Evolutionary conservation across 2,113 vertebrate species (phyloP), one percentile per base, ranked within the genome.

Genomic region (Odontophorus gujanensis): DNA sequence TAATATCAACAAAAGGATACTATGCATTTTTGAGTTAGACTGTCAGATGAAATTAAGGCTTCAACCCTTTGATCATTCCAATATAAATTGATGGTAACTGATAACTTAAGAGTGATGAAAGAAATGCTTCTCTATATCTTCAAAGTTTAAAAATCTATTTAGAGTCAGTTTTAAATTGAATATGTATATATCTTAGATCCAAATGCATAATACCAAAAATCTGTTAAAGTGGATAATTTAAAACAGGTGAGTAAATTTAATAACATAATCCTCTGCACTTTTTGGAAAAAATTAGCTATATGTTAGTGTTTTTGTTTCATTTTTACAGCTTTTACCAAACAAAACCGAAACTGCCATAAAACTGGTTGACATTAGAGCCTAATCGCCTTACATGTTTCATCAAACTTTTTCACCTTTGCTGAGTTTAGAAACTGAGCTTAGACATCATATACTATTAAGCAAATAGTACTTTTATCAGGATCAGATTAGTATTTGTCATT

Each of bases 131-230:
- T 47, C 21, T 36, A 5, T 32, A 32, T 55, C 47, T 88, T 88
- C 76, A 88, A 85, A 96, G 13, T 78, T 94, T 80, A 95, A 77
- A 71, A 16, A 55, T 63, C 71, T 77, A 59, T 59, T 85, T 55
- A 74, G 72, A 63, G 32, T 86, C 20, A 50, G 14, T 53, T 86
- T 93, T 72, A 88, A 94, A 80, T 18, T 58, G 42, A 82, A 20
- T 87, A 79, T 84, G 53, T 40, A 72, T 73, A 76, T 43, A 15
- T 13, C 10, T 30, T 76, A 68, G n/a, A 87, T 40, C 43, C n/a
- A 82, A 83, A 92, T 48, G 42, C 13, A 67, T 61, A 85, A 87
- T 26, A 32, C 42, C 24, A 92, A 62, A 3, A 77, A 67, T 83
- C 71, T 87, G 4, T 42, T 74, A 89, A 90, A 75, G 25, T 25